These are phyloP conservation scores for Cassiopea andromeda DNA, from an alignment of 30 jellyfish, hydroid and myxozoan species.

Conservation along the genomic window DNA sequence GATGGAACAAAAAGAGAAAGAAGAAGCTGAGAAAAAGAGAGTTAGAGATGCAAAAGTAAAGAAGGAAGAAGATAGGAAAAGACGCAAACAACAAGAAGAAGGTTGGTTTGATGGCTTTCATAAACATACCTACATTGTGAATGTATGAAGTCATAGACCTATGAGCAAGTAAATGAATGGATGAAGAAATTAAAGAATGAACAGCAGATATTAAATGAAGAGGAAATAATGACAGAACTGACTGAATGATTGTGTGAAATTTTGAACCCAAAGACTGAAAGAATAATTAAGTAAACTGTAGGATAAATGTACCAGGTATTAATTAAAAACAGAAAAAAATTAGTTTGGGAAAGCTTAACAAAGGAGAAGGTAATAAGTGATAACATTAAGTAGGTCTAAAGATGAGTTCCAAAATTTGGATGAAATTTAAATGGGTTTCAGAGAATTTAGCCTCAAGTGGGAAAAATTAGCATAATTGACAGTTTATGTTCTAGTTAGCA, in stretches of 20 bases:
- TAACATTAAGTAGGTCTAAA: no score
- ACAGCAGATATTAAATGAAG: neutral
- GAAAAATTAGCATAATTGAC: no score
- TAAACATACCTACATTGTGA: neutral
- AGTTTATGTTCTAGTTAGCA: no score
- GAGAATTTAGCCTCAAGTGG: no score
- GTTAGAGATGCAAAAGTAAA: conserved; percentile 31
- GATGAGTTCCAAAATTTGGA: no score
- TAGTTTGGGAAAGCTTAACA: no score
- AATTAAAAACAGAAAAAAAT: no score
- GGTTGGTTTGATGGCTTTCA: conserved; percentile 10
- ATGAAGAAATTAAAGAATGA: neutral
- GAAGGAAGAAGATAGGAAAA: conserved; percentile 51
- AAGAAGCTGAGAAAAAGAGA: conserved; percentile 28
- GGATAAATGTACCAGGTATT: no score
- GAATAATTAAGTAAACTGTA: no score
- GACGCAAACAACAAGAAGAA: conserved; percentile 40
- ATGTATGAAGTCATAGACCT: neutral
- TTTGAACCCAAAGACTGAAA: neutral
- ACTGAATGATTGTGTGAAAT: neutral
- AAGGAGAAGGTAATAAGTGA: no score
- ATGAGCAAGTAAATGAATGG: neutral
- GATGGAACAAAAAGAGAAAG: conserved; percentile 20
- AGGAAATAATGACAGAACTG: neutral
- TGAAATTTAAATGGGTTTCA: no score